Evolutionary conservation across 2,113 vertebrate genomes (phyloP).

Genomic region (Daboia siamensis): DNA sequence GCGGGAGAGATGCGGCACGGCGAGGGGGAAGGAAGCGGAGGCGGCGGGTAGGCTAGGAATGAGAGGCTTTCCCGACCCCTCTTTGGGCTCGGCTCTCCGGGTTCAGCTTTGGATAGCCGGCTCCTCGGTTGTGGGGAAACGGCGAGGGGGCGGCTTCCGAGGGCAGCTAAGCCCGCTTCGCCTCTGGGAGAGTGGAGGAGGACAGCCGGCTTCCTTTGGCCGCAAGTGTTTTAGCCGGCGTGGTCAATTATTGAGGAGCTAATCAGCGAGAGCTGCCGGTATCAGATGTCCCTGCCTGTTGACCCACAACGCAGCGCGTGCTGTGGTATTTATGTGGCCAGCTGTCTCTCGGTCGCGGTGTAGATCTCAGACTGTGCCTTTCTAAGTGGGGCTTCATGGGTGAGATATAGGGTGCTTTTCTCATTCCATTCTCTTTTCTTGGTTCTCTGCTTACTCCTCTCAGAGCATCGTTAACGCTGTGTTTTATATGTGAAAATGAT

Average conservation of each 20-base stretch:
- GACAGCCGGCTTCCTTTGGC: background rate
- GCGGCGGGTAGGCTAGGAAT: too few species aligned
- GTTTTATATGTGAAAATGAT: background rate
- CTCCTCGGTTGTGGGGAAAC: background rate
- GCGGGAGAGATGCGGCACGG: background rate
- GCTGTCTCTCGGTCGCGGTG: background rate
- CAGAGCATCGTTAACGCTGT: background rate
- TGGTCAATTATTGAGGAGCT: background rate
- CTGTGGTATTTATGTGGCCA: background rate
- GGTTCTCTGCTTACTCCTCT: background rate
- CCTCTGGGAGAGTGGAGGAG: background rate
- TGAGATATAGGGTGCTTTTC: background rate
- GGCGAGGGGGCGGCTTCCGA: too few species aligned
- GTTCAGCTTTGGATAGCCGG: background rate
- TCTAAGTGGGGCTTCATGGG: background rate
- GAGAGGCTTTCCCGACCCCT: too few species aligned
- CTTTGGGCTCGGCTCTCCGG: background rate
- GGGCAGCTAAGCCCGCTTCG: background rate
- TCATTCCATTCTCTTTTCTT: background rate
- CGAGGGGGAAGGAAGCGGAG: too few species aligned
- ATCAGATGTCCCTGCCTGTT: background rate
- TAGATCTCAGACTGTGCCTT: background rate
- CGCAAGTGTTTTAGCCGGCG: background rate
- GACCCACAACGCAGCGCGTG: background rate
- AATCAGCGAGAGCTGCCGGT: background rate